A percentile compares a stretch with the other conserved stretches of the same genome.
These are phyloP conservation scores for Microdon myrmicae DNA, from an alignment of 2,888 invertebrate genomes.

Conservation along the genomic window DNA sequence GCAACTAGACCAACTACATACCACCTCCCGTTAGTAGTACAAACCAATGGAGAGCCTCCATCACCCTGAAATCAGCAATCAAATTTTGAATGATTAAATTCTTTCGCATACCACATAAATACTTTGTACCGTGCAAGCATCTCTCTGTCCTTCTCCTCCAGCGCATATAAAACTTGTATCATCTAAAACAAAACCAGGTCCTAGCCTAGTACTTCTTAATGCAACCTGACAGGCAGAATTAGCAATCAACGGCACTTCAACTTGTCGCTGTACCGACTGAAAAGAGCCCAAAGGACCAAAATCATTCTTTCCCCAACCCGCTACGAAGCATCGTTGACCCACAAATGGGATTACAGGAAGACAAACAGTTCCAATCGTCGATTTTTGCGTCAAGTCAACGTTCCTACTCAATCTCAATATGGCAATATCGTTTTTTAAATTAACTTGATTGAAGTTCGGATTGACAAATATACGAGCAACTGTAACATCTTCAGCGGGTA, in stretches of 20 bases:
- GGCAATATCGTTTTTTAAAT: slow-evolving; percentile 84
- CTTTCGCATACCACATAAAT: not conserved
- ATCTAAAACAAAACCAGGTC: slow-evolving; percentile 72
- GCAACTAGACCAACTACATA: slow-evolving; percentile 69
- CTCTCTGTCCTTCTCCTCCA: slow-evolving; percentile 80
- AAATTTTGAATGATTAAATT: not conserved
- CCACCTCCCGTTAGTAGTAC: slow-evolving; percentile 60
- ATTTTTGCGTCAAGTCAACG: slow-evolving; percentile 70
- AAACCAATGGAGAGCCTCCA: slow-evolving; percentile 68
- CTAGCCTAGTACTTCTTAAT: slow-evolving; percentile 74
- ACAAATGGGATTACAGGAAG: slow-evolving; percentile 68
- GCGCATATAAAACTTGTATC: slow-evolving; percentile 80
- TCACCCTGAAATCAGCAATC: slow-evolving; percentile 65
- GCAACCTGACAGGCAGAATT: slow-evolving; percentile 74
- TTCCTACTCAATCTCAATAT: slow-evolving; percentile 75
- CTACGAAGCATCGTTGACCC: slow-evolving; percentile 71
- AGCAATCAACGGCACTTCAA: slow-evolving; percentile 78
- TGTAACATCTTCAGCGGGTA: slow-evolving; percentile 73
- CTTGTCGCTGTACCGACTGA: slow-evolving; percentile 77
- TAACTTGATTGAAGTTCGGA: slow-evolving; percentile 76
- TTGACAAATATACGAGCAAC: slow-evolving; percentile 72
- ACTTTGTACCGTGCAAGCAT: slow-evolving; percentile 80
- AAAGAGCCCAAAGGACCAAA: slow-evolving; percentile 69
- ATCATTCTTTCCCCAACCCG: slow-evolving; percentile 90
- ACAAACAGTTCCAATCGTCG: slow-evolving; percentile 74